Evolutionary conservation across 2,113 vertebrate genomes (phyloP), one percentile per base, ranked within the genome.

Genomic region (Coreoperca whiteheadi): DNA sequence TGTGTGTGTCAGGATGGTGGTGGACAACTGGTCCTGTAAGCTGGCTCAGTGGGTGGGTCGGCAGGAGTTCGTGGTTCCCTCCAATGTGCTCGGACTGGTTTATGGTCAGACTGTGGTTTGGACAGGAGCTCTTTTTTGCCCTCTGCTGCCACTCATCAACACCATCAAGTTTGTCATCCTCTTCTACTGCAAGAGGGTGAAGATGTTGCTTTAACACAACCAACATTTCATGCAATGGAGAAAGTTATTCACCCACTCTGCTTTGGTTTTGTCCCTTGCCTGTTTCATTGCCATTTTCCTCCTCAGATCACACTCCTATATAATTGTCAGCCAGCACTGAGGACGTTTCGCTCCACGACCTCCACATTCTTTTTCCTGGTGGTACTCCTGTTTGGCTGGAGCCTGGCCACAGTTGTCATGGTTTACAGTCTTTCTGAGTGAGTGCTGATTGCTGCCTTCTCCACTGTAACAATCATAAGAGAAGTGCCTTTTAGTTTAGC

Each of bases 101-200:
- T 97, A 98, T 2, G 91, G 95, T 25, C 97, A 98, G 91, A 98
- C 96, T 0, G 94, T 98, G 60, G 97, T 97, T 85, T 98, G 97
- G 97, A 94, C 94, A 0, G 97, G 97, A 11, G 95, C 96, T 46
- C 93, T 98, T 25, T 98, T 97, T 94, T 97, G 96, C 87, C 97
- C 97, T 20, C 82, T 98, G 41, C 93, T 98, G 81, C 97, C 97
- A 0, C 77, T 97, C 71, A 95, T 98, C 84, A 97, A 97, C 93
- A 94, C 95, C 10, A 21, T 93, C 82, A 98, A 98, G 86, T 96
- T 97, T 66, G 30, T 97, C 79, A 86, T 96, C 64, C 75, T 98
- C 75, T 98, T 97, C 86, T 97, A 96, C 89, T 91, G 94, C 92
- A 97, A 96, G 87, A 97, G 94, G 96, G 97, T 97, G 39, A 84